Conservation (phyloP, 1,140 invertebrate genomes). For the Trypoxylus dichotomus region DNA sequence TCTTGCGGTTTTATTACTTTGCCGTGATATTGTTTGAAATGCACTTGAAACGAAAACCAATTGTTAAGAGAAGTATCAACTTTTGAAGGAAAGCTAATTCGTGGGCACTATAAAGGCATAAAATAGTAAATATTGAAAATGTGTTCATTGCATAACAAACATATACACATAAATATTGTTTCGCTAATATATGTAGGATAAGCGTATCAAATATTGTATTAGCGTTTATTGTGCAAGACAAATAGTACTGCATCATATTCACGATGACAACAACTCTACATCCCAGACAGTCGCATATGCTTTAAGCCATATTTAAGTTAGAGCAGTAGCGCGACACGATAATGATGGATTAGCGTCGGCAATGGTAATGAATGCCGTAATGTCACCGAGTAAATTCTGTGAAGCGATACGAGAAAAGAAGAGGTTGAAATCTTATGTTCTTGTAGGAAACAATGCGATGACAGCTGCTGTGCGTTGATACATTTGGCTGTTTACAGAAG, state of each 20-base stretch:
- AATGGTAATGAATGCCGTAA: constrained; percentile 9
- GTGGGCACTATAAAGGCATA: too few species aligned
- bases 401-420: constrained; percentile 2
- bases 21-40: too few species aligned
- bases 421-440: not conserved
- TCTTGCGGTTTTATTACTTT: too few species aligned
- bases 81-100: too few species aligned
- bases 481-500: not conserved
- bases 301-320: not conserved
- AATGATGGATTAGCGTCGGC: constrained; percentile 23
- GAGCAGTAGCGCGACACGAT: not conserved
- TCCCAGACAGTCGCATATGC: not conserved
- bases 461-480: constrained; percentile 9
- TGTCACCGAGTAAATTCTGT: not conserved
- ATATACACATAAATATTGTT: too few species aligned
- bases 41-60: too few species aligned
- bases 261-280: not conserved
- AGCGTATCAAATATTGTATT: not conserved
- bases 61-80: too few species aligned
- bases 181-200: too few species aligned
- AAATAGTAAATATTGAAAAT: too few species aligned
- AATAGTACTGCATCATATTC: not conserved
- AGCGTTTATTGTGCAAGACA: not conserved
- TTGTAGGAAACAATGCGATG: constrained; percentile 15
- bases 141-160: too few species aligned